These are phyloP conservation scores for Stenopsyche tienmushanensis DNA, from an alignment of 1,140 invertebrate genomes.

Conservation along the genomic window DNA sequence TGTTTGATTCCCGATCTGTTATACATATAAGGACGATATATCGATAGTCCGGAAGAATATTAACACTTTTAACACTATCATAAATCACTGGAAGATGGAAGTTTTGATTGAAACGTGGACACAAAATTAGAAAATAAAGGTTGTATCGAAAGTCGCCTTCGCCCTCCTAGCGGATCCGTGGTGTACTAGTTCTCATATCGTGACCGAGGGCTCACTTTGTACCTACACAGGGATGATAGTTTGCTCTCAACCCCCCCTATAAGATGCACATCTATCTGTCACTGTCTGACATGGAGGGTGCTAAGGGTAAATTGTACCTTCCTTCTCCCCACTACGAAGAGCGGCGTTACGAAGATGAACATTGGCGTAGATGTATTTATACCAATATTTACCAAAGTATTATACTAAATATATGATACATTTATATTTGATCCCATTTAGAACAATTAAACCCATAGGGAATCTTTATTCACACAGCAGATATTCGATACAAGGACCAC, in stretches of 20 bases:
- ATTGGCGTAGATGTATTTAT: slow-evolving; percentile 10
- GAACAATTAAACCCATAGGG: not conserved
- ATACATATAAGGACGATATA: not conserved
- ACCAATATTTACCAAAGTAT: not conserved
- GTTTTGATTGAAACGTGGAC: not conserved
- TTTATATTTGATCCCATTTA: not conserved
- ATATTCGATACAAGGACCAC: not conserved
- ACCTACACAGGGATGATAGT: slow-evolving; percentile 5
- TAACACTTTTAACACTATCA: not conserved
- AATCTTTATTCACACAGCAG: not conserved
- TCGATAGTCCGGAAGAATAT: not conserved
- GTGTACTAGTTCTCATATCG: slow-evolving; percentile 29
- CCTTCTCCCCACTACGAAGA: slow-evolving; percentile 2
- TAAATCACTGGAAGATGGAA: not conserved
- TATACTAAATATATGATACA: not conserved
- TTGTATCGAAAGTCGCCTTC: slow-evolving; percentile 14
- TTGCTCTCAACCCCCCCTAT: not conserved
- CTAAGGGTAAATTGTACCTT: slow-evolving; percentile 1
- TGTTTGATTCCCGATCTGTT: too few relatives aligned
- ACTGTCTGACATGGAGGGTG: slow-evolving; percentile 1
- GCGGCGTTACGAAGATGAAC: not conserved
- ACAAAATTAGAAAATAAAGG: not conserved
- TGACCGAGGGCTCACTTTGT: slow-evolving; percentile 16
- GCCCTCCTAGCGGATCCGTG: slow-evolving; percentile 36
- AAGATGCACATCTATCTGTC: not conserved